phyloP scores from a whole-genome alignment of 1,140 invertebrate genomes.

The Euwallacea similis region DNA sequence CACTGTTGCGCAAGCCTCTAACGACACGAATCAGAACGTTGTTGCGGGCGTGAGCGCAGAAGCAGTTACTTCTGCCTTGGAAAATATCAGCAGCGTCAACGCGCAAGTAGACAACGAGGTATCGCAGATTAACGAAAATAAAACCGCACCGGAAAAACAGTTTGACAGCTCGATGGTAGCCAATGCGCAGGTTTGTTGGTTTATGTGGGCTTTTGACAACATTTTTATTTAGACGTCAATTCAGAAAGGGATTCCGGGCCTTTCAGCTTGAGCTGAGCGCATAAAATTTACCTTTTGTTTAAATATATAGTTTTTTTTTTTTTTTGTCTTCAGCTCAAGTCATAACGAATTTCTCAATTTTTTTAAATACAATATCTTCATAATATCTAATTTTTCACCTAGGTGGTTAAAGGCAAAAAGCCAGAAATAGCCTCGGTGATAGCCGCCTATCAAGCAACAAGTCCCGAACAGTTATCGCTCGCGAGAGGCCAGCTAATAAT shows the following conservation, averaged over 20 bases:
- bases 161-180: slow-evolving; percentile 57
- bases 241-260: no score
- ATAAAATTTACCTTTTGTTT: no score
- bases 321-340: not conserved
- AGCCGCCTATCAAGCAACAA: slow-evolving; percentile 85
- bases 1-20: not conserved
- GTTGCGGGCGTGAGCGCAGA: slow-evolving; percentile 32
- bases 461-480: slow-evolving; percentile 86
- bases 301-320: not conserved
- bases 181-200: slow-evolving; percentile 55
- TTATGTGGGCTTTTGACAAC: no score
- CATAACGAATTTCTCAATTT: slow-evolving; percentile 2
- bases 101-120: slow-evolving; percentile 51
- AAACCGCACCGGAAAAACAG: slow-evolving; percentile 46
- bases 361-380: not conserved
- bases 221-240: no score
- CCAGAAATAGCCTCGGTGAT: slow-evolving; percentile 88
- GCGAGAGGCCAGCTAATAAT: slow-evolving; percentile 93
- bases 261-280: no score
- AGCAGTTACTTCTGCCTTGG: slow-evolving; percentile 34
- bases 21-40: not conserved
- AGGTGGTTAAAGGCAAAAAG: slow-evolving; percentile 62
- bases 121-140: slow-evolving; percentile 55
- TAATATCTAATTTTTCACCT: not conserved
- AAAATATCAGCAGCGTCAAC: slow-evolving; percentile 29